Base-by-base conservation (phyloP, 2,113 vertebrate genomes). In the Lichenostomus cassidix region DNA sequence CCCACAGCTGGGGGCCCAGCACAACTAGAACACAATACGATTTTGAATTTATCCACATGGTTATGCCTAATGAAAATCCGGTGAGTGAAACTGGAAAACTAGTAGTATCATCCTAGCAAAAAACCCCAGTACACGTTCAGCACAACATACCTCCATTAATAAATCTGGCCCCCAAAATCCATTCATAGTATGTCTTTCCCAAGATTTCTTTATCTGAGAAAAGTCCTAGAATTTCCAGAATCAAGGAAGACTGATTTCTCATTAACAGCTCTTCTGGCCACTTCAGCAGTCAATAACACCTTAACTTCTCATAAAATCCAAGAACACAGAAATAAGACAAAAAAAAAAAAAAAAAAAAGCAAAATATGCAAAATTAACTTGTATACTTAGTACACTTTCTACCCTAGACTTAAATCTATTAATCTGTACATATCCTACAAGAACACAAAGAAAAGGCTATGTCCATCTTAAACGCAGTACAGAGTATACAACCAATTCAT, bases 121-220 rank as follows among this genome's bases (percentile, higher is more conserved):
- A 42, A 50, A 13, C 2, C 4, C 2, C 24, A 62, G 14, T 17
- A 64, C 1, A 2, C 0, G 5, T 42, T 85, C 63, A 83, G 58
- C 4, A 25, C 10, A 79, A 28, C 6, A 1, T 12, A 63, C 3
- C 7, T 79, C 23, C 24, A 42, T 8, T 16, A 79, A 83, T 20
- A 0, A 50, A 63, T 15, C 15, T 21, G 10, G 33, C 25, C 10
- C 31, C 70, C 29, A 73, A 95, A 91, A 91, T 31, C 14, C 7
- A 62, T 17, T 17, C 41, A 60, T 2, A 63, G 4, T 27, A 49
- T 5, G 7, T 27, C 25, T 85, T 75, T 53, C 79, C 10, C 1
- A 46, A 28, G 12, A 37, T n/a, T 74, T 39, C 24, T 47, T 60
- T 70, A 24, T 52, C 12, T 13, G 6, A 46, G 17, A 49, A 14